phyloP scores from a whole-genome alignment of 2,113 vertebrate genomes.

The Macheiramphus alcinus region DNA sequence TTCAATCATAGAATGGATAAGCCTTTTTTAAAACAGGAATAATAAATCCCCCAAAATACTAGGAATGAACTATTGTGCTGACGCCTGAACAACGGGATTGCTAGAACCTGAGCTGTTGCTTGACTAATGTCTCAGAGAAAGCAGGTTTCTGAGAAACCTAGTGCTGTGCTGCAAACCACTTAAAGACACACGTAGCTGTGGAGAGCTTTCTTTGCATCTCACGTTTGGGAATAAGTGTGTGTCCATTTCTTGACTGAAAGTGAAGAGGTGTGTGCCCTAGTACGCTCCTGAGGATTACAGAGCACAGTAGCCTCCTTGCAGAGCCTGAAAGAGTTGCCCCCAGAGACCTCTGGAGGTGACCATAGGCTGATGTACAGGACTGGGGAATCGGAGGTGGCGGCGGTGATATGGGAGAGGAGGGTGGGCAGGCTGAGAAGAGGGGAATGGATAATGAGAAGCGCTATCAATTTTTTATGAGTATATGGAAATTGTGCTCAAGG shows the following conservation, averaged over 20 bases:
- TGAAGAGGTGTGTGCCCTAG: not conserved
- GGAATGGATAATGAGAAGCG: conserved; percentile 47
- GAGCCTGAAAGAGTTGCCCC: not conserved
- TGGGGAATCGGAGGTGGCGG: not conserved
- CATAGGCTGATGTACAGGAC: not conserved
- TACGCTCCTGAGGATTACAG: not conserved
- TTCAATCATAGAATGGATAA: conserved; percentile 62
- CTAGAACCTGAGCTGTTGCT: not conserved
- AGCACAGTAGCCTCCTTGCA: not conserved
- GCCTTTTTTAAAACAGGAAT: conserved; percentile 54
- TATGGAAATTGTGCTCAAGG: conserved; percentile 65
- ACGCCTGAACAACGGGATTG: not conserved
- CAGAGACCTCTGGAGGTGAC: conserved; percentile 1
- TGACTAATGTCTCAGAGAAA: not conserved
- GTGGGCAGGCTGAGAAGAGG: not conserved
- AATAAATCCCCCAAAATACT: conserved; percentile 24
- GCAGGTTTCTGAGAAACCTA: not conserved
- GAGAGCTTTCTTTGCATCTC: conserved; percentile 3
- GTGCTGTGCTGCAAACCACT: not conserved
- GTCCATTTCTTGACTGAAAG: not conserved
- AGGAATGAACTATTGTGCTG: conserved; percentile 27
- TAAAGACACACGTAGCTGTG: not conserved
- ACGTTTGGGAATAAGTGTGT: not conserved
- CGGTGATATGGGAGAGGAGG: conserved; percentile 3
- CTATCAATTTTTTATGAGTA: conserved; percentile 69